Percentiles rank a stretch among this genome's conserved stretches.
phyloP scores from a whole-genome alignment of 2,113 vertebrate genomes.

The Ranitomeya imitator region DNA sequence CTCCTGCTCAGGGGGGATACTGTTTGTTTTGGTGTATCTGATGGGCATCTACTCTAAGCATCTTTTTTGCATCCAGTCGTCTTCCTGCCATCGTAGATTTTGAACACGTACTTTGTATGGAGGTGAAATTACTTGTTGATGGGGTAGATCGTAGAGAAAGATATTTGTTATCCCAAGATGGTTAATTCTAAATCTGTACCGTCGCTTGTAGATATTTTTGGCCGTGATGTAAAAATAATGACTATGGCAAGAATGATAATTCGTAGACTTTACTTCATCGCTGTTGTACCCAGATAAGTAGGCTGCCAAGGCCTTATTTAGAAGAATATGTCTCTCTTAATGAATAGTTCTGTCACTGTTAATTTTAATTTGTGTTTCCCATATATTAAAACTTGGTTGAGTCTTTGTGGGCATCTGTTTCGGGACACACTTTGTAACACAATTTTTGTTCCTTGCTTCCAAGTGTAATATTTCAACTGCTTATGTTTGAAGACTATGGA shows the following conservation, averaged over 20 bases:
- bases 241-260: neutral
- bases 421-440: neutral
- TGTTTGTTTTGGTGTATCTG: neutral
- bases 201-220: neutral
- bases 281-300: neutral
- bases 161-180: no score
- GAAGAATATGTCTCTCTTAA: neutral
- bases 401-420: neutral
- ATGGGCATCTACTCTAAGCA: neutral
- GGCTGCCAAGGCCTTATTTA: slow-evolving; percentile 1
- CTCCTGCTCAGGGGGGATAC: neutral
- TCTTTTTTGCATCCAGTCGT: neutral
- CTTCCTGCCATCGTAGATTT: neutral
- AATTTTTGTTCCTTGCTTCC: no score
- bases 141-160: no score
- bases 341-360: neutral
- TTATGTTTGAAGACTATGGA: no score
- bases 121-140: neutral
- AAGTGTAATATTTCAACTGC: no score
- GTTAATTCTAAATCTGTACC: no score
- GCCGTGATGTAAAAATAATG: neutral
- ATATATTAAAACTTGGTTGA: neutral
- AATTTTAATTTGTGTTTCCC: neutral
- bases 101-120: neutral
- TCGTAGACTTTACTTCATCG: neutral